These are phyloP conservation scores for Catharus bicknelli DNA, from an alignment of 2,113 vertebrate species.

Conservation along the genomic window DNA sequence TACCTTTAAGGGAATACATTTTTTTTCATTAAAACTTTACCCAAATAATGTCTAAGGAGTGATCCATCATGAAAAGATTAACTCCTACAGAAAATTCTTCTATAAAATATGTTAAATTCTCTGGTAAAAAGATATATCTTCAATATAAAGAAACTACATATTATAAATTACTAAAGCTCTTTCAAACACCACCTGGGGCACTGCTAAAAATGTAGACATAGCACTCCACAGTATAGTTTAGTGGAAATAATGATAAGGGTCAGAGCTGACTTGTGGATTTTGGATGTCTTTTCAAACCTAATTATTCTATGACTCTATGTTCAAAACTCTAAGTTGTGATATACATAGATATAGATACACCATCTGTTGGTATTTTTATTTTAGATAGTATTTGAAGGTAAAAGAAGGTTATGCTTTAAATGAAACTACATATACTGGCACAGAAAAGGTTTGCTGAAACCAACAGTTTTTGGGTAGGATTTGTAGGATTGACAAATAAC, in stretches of 20 bases:
- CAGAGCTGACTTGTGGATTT: neutral
- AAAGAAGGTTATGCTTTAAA: neutral
- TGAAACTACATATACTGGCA: neutral
- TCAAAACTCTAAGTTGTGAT: neutral
- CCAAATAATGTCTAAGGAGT: neutral
- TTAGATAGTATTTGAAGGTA: neutral
- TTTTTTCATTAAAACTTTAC: neutral
- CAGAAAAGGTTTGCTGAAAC: neutral
- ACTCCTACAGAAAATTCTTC: neutral
- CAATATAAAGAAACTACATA: neutral
- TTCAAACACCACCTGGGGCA: neutral
- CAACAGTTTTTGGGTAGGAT: neutral
- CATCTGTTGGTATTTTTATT: neutral
- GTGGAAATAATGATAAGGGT: neutral
- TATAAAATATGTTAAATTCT: neutral
- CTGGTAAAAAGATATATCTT: neutral
- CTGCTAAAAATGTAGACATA: neutral
- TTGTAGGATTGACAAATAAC: neutral
- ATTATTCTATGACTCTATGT: neutral
- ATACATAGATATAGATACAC: neutral
- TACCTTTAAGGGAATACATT: neutral
- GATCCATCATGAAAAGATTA: neutral
- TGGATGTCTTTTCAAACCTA: neutral
- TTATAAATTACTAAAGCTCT: neutral
- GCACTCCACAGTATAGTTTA: neutral